Percentiles rank a stretch among this genome's conserved stretches.
These are phyloP conservation scores for Potamilus streckersoni DNA, from an alignment of 1,140 invertebrate species.

Conservation along the genomic window DNA sequence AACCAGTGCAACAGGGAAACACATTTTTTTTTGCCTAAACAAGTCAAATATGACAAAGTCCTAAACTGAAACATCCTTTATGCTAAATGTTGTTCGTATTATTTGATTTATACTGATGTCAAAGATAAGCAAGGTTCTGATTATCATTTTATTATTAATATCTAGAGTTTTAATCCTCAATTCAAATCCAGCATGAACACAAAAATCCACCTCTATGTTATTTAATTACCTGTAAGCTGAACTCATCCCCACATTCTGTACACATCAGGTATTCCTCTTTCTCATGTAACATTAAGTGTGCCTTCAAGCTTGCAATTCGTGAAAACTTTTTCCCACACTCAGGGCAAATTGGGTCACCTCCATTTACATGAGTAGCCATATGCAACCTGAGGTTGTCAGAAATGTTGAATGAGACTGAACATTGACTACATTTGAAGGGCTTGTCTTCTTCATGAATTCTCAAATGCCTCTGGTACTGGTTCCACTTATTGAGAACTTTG, in stretches of 20 bases:
- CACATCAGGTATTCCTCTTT: slow-evolving; percentile 79
- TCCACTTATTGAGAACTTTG: slow-evolving; percentile 71
- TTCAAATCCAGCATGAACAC: no score
- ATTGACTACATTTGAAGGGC: slow-evolving; percentile 74
- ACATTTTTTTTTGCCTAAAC: no score
- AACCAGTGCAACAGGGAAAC: no score
- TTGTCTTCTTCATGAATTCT: slow-evolving; percentile 76
- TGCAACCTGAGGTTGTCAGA: slow-evolving; percentile 76
- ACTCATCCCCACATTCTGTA: slow-evolving; percentile 78
- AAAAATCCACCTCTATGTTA: neutral
- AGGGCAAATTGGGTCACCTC: slow-evolving; percentile 71
- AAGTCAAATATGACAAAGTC: no score
- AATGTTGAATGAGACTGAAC: slow-evolving; percentile 75
- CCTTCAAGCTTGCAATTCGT: slow-evolving; percentile 77
- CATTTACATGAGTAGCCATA: slow-evolving; percentile 72
- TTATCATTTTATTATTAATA: no score
- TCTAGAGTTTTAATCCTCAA: no score
- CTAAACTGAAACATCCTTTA: no score
- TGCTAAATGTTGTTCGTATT: no score
- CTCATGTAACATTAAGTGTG: slow-evolving; percentile 78
- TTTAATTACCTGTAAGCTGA: slow-evolving; percentile 73
- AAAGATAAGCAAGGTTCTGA: no score
- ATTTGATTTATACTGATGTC: no score
- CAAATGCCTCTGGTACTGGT: slow-evolving; percentile 71
- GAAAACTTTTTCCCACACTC: slow-evolving; percentile 77